Evolutionary conservation across 2,797 vertebrate species (phyloP), one percentile per base, ranked within the genome.

Genomic region (Premnoplex brunnescens): DNA sequence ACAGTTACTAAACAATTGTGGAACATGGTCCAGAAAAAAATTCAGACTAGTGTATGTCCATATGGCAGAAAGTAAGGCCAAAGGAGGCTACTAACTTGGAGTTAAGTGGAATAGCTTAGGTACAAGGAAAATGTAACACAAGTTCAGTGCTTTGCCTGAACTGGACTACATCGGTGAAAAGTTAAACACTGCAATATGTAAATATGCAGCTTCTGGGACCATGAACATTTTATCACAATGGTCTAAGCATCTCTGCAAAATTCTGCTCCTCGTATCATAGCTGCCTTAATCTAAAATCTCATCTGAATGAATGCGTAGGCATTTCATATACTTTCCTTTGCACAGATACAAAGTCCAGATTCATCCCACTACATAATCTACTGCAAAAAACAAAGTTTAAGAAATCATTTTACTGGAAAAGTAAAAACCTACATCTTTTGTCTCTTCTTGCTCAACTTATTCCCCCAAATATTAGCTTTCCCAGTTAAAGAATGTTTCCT

Each of bases 71-170:
- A 0, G 0, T 13, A 51, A 13, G 4, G 15, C 22, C 28, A 15
- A 9, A 15, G 41, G 49, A 59, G 11, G 22, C 27, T 44, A 32
- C 62, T 48, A 48, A 63, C 7, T 3, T 1, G 0, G 28, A 72
- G 41, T 28, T 3, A 12, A 73, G 17, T 14, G 27, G 48, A 74
- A 55, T 1, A 62, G 41, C 37, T 43, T 4, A 1, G 6, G 37
- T 36, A 8, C 28, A 55, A 67, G 49, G 34, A 1, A 55, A 72
- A 14, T 0, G 0, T 17, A 85, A 51, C 1, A 2, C 26, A 32
- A 36, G 13, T 46, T 7, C 16, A 30, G 43, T 46, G 30, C 56
- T 66, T n/a, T 1, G 1, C 39, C 49, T 46, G 27, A 30, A 74
- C 56, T 14, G 30, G 32, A 12, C 32, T 22, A 19, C 22, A 8